Conservation (phyloP, 2,888 invertebrate genomes). For the Aelia acuminata region DNA sequence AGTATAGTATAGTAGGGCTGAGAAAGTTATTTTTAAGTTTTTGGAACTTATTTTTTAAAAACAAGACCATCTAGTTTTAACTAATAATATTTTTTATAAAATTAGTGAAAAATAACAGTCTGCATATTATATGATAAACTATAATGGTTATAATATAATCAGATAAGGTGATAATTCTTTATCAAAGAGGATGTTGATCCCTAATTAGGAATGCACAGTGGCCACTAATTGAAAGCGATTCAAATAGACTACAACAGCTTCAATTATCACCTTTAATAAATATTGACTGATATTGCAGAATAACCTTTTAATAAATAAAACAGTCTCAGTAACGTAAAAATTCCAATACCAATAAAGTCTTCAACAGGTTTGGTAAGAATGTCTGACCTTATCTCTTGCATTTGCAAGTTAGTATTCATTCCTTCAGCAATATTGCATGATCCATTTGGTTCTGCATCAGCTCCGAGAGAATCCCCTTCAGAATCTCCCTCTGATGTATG, state of each 20-base stretch:
- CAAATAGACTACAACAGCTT: neutral
- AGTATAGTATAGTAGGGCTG: no score
- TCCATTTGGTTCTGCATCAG: slow-evolving; percentile 60
- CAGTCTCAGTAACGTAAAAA: neutral
- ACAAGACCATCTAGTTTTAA: no score
- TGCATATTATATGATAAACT: no score
- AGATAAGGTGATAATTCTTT: no score
- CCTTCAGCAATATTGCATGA: slow-evolving; percentile 59
- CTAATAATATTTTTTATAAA: no score
- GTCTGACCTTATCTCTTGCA: slow-evolving; percentile 61
- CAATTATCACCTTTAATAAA: no score
- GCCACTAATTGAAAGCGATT: neutral
- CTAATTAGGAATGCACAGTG: neutral
- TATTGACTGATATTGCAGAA: neutral
- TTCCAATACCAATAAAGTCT: slow-evolving; percentile 3
- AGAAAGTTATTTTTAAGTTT: no score
- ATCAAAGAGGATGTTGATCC: no score
- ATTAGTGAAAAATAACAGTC: no score
- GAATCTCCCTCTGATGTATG: slow-evolving; percentile 30
- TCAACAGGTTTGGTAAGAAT: slow-evolving; percentile 24
- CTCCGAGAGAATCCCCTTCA: slow-evolving; percentile 59
- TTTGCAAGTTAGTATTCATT: slow-evolving; percentile 60
- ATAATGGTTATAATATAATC: no score
- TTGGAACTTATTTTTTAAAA: no score
- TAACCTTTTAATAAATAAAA: neutral